These are phyloP conservation scores for Tribolium castaneum DNA, from an alignment of 1,140 invertebrate species.

Conservation along the genomic window DNA sequence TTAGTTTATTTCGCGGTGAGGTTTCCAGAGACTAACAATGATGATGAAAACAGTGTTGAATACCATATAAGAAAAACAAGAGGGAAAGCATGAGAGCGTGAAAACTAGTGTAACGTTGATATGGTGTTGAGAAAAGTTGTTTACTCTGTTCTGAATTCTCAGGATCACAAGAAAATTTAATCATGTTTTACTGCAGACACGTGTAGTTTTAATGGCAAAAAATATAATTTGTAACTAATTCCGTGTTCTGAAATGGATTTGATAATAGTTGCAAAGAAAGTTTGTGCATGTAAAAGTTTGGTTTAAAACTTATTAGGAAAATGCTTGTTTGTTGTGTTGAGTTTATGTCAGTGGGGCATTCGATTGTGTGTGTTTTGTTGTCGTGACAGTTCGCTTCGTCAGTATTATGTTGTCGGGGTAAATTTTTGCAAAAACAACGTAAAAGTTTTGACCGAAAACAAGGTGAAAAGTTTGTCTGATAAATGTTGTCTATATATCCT, in stretches of 20 bases:
- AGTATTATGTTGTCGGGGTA: background rate
- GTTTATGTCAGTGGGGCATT: background rate
- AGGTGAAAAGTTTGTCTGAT: slow-evolving; percentile 27
- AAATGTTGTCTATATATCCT: slow-evolving; percentile 25
- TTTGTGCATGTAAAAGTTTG: background rate
- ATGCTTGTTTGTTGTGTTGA: slow-evolving; percentile 1
- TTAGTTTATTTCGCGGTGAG: background rate
- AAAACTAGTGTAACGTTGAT: background rate
- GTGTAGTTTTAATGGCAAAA: background rate
- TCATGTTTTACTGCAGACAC: background rate
- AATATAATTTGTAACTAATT: background rate
- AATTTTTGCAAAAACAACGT: slow-evolving; percentile 33
- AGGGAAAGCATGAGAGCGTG: background rate
- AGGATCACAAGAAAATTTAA: background rate
- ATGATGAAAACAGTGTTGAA: background rate
- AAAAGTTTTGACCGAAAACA: slow-evolving; percentile 30
- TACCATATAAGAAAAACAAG: background rate
- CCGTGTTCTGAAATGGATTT: background rate
- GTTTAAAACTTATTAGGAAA: slow-evolving; percentile 6
- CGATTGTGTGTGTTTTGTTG: slow-evolving; percentile 21
- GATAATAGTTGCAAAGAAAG: background rate
- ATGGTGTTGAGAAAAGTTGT: background rate
- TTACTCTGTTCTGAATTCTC: background rate
- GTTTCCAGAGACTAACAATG: background rate
- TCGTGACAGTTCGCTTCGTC: slow-evolving; percentile 13